Conservation (phyloP, 2,888 invertebrate genomes). For the Drosophila prostipennis region DNA sequence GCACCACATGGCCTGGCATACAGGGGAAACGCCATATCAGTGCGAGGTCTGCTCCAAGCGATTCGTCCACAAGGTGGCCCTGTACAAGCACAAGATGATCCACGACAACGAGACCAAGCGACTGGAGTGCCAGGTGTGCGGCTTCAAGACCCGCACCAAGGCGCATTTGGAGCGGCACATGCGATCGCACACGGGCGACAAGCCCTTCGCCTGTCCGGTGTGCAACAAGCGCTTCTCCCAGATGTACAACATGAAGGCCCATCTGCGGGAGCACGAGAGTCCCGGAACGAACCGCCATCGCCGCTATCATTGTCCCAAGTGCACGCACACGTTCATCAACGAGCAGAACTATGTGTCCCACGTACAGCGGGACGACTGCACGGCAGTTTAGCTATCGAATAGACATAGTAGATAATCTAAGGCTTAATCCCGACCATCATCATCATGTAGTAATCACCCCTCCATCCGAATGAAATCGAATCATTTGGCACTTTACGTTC, state of each 20-base stretch:
- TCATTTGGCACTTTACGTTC: conserved; percentile 17
- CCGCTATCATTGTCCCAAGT: conserved; percentile 67
- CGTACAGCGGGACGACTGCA: conserved; percentile 62
- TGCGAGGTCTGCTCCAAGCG: conserved; percentile 71
- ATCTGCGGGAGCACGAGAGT: conserved; percentile 68
- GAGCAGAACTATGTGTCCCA: conserved; percentile 67
- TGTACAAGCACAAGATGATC: conserved; percentile 75
- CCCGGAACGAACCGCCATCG: conserved; percentile 72
- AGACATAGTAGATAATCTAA: conserved; percentile 5
- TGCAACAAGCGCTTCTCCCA: conserved; percentile 76
- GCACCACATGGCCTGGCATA: conserved; percentile 77
- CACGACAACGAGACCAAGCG: conserved; percentile 76
- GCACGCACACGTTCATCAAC: conserved; percentile 72
- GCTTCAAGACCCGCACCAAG: conserved; percentile 84
- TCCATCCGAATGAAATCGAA: not conserved
- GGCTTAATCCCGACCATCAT: not conserved
- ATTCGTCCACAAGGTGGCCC: conserved; percentile 75
- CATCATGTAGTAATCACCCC: not conserved
- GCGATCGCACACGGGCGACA: conserved; percentile 84
- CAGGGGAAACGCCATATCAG: conserved; percentile 72
- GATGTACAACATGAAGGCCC: conserved; percentile 76
- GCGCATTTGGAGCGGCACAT: conserved; percentile 85
- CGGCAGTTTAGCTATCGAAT: conserved; percentile 47
- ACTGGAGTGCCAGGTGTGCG: conserved; percentile 81
- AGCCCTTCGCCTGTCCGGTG: conserved; percentile 69